phyloP scores from a whole-genome alignment of 1,140 invertebrate genomes.

The Eciton burchellii region DNA sequence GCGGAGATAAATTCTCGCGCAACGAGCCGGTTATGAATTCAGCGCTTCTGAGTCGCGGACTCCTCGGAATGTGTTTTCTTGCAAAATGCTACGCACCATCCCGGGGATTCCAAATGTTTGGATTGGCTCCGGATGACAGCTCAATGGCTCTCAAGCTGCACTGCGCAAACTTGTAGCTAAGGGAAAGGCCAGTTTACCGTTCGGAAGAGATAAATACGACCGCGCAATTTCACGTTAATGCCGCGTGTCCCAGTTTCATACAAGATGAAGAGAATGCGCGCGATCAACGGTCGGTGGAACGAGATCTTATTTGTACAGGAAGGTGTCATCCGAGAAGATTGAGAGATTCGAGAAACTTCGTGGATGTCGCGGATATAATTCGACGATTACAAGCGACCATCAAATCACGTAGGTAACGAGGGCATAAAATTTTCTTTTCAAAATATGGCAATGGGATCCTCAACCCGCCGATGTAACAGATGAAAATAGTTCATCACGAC shows the following conservation, averaged over 20 bases:
- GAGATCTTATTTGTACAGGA: not conserved
- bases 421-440: constrained; percentile 18
- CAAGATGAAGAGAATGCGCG: not conserved
- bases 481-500: constrained; percentile 19
- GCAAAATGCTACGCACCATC: constrained; percentile 45
- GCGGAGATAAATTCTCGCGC: constrained; percentile 58
- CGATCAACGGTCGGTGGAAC: not conserved
- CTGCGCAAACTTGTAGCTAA: not conserved
- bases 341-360: not conserved
- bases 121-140: not conserved
- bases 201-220: not conserved
- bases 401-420: constrained; percentile 35
- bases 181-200: not conserved
- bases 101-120: constrained; percentile 37
- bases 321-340: not conserved
- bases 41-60: constrained; percentile 41
- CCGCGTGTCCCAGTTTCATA: not conserved
- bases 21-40: constrained; percentile 65
- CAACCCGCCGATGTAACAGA: constrained; percentile 2
- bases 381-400: constrained; percentile 13
- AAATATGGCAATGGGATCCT: not conserved
- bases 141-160: constrained; percentile 3
- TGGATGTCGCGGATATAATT: not conserved
- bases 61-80: constrained; percentile 58
- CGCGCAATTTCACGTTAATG: not conserved